Evolutionary conservation across 2,797 vertebrate species (phyloP).

Genomic region (Decapterus maruadsi): DNA sequence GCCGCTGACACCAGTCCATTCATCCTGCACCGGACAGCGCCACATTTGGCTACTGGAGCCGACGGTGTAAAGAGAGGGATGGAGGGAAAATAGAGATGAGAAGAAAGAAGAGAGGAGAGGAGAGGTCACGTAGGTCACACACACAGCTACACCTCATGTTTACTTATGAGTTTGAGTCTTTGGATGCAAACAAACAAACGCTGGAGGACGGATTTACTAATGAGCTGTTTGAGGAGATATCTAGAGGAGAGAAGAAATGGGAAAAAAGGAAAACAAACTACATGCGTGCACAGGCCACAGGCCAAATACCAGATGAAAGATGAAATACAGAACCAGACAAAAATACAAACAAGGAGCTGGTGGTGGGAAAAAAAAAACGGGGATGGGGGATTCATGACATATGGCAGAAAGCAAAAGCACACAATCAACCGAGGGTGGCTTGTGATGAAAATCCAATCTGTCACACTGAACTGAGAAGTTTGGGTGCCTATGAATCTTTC

Average conservation of each 20-base stretch:
- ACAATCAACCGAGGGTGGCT: conserved; percentile 45
- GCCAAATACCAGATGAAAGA: conserved; percentile 39
- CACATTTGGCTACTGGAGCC: conserved; percentile 40
- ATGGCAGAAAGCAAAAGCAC: conserved; percentile 18
- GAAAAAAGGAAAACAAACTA: conserved; percentile 45
- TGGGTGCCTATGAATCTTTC: conserved; percentile 77
- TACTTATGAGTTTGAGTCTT: conserved; percentile 61
- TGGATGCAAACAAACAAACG: conserved; percentile 48
- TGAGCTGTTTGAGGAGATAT: conserved; percentile 50
- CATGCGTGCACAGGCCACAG: conserved; percentile 15
- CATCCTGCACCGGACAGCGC: conserved; percentile 53
- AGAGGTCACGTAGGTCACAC: conserved; percentile 37
- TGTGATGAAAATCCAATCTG: conserved; percentile 72
- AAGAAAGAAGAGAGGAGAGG: conserved; percentile 13
- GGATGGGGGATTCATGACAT: conserved; percentile 19
- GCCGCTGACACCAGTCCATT: conserved; percentile 50
- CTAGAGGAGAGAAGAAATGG: conserved; percentile 19
- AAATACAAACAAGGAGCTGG: conserved; percentile 39
- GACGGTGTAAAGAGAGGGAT: neutral
- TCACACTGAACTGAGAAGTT: conserved; percentile 62
- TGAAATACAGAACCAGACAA: conserved; percentile 32
- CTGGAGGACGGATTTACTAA: conserved; percentile 59
- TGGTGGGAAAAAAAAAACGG: conserved; percentile 28
- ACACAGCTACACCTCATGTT: conserved; percentile 61
- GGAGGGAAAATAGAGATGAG: conserved; percentile 18